phyloP scores from a whole-genome alignment of 1,140 invertebrate genomes.

The Megalonaias nervosa region DNA sequence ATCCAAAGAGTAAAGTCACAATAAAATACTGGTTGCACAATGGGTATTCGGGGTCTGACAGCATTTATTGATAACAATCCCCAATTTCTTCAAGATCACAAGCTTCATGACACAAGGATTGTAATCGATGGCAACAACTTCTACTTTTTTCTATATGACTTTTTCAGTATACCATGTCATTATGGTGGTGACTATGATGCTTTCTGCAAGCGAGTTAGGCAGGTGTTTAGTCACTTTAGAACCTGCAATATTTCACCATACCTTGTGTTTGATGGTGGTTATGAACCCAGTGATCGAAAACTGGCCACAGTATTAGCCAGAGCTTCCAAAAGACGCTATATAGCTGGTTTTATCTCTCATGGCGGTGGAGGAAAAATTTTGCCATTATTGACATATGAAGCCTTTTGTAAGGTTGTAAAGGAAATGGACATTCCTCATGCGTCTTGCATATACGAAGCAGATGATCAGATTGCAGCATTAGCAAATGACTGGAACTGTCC shows the following conservation, averaged over 20 bases:
- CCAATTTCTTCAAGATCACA: conserved; percentile 74
- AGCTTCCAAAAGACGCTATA: conserved; percentile 39
- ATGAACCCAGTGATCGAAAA: conserved; percentile 83
- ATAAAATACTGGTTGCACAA: conserved; percentile 13
- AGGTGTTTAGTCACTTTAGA: conserved; percentile 82
- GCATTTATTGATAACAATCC: conserved; percentile 81
- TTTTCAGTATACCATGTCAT: conserved; percentile 77
- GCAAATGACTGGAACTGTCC: conserved; percentile 85
- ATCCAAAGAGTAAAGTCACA: too few species aligned
- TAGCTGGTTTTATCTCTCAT: conserved; percentile 57
- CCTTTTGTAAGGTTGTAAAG: conserved; percentile 80
- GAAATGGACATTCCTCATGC: conserved; percentile 79
- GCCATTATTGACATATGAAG: conserved; percentile 77
- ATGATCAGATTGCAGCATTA: conserved; percentile 85
- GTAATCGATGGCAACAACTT: conserved; percentile 89
- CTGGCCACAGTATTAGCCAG: conserved; percentile 79
- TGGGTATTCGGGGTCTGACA: conserved; percentile 76
- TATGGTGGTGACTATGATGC: conserved; percentile 92
- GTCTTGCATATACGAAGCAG: conserved; percentile 88
- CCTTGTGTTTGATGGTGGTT: conserved; percentile 86
- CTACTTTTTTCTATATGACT: conserved; percentile 81
- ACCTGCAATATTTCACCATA: conserved; percentile 84
- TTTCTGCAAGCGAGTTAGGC: conserved; percentile 76
- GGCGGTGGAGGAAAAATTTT: conserved; percentile 57
- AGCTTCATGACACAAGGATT: conserved; percentile 80